These are phyloP conservation scores for Pteropus alecto DNA, from an alignment of 2,113 vertebrate species.

Conservation along the genomic window DNA sequence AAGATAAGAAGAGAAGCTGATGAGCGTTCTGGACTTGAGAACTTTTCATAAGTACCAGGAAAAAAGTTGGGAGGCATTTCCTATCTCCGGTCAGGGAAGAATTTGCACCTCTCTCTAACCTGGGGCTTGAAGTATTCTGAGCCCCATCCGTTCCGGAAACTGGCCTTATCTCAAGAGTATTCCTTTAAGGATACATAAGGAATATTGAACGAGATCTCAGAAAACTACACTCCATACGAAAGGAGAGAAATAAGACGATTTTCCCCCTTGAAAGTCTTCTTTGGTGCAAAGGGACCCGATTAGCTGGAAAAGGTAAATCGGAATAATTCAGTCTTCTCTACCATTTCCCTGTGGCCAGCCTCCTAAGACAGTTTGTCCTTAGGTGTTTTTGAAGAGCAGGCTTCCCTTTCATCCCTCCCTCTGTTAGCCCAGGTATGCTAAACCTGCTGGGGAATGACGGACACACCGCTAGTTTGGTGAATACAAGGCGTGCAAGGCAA, in stretches of 20 bases:
- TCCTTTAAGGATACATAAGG: constrained; percentile 26
- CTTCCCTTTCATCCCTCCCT: constrained; percentile 37
- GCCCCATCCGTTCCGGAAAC: neutral
- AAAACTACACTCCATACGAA: constrained; percentile 19
- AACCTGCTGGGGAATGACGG: neutral
- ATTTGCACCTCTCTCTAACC: neutral
- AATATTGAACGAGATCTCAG: constrained; percentile 41
- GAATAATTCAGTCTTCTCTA: constrained; percentile 53
- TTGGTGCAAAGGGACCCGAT: neutral
- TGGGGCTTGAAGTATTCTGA: neutral
- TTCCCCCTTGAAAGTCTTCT: neutral
- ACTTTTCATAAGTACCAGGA: neutral
- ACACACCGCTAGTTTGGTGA: accelerated
- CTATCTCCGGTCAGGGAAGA: neutral
- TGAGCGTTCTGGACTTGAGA: neutral
- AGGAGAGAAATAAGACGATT: constrained; percentile 16
- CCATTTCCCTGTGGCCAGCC: neutral
- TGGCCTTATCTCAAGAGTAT: neutral
- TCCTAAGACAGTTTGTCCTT: neutral
- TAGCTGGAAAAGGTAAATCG: constrained; percentile 44
- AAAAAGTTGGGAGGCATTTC: neutral
- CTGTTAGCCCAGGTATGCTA: neutral
- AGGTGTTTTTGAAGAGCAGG: constrained; percentile 36
- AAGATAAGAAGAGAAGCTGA: neutral
- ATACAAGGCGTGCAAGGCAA: no score